Percentiles rank a stretch among this genome's conserved stretches.
Evolutionary conservation across 2,888 invertebrate species (phyloP).

Genomic region (Aphidius colemani): DNA sequence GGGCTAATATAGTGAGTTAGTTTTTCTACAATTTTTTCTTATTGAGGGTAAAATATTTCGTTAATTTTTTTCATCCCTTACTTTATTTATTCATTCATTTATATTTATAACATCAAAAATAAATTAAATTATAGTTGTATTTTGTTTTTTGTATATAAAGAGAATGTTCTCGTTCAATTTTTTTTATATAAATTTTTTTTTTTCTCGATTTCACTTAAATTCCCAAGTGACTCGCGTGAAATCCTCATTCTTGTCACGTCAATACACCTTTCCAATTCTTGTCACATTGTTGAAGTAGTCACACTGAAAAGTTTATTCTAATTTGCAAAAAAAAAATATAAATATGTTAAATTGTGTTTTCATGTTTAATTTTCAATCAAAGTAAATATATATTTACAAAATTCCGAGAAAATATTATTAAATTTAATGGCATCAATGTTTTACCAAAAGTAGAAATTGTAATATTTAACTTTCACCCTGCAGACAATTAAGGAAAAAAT

Average conservation of each 20-base stretch:
- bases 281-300: slow-evolving; percentile 15
- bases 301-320: slow-evolving; percentile 14
- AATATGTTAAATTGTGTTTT: slow-evolving; percentile 7
- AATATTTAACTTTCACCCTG: slow-evolving; percentile 18
- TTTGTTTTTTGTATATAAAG: neutral
- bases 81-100: too few species aligned
- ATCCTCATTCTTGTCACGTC: slow-evolving; percentile 19
- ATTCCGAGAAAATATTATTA: too few species aligned
- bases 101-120: too few species aligned
- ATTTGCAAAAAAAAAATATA: slow-evolving; percentile 13
- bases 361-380: too few species aligned
- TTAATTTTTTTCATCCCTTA: too few species aligned
- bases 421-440: neutral
- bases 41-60: neutral
- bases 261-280: slow-evolving; percentile 18
- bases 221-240: neutral
- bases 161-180: neutral
- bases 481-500: slow-evolving; percentile 7
- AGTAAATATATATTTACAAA: too few species aligned
- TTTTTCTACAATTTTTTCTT: neutral
- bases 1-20: too few species aligned
- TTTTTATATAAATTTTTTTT: neutral
- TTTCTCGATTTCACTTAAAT: slow-evolving; percentile 13
- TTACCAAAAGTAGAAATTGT: slow-evolving; percentile 16
- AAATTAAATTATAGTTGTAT: neutral